phyloP scores from a whole-genome alignment of 2,888 invertebrate genomes.

The Trissoscelio sp. region DNA sequence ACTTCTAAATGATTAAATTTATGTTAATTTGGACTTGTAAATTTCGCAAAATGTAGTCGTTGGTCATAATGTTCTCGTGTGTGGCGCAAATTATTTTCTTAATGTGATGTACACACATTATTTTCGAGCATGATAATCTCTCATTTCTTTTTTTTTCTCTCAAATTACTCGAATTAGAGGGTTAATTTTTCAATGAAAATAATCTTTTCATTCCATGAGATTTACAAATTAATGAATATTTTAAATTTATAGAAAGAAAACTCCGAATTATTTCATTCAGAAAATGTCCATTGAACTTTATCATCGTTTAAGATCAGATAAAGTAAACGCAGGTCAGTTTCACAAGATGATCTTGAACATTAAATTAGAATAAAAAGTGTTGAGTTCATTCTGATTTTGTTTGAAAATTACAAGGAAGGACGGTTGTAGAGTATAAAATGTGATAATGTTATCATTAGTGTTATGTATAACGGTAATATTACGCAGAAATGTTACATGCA shows the following conservation, averaged over 20 bases:
- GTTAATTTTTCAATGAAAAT: background rate
- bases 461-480: constrained; percentile 34
- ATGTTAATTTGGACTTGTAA: constrained; percentile 3
- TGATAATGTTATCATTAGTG: constrained; percentile 25
- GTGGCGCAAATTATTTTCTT: constrained; percentile 20
- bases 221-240: no score
- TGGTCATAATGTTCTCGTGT: constrained; percentile 16
- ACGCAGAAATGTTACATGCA: constrained; percentile 8
- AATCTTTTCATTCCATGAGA: no score
- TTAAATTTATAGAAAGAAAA: no score
- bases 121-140: constrained; percentile 18
- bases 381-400: background rate
- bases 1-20: background rate
- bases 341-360: background rate
- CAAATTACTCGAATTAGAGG: constrained; percentile 2
- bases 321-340: background rate
- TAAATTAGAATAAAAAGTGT: background rate
- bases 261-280: background rate
- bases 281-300: constrained; percentile 2
- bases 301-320: background rate
- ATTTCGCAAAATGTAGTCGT: constrained; percentile 10
- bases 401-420: constrained; percentile 1
- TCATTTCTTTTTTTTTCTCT: constrained; percentile 10
- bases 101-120: constrained; percentile 19
- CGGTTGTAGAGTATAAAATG: constrained; percentile 2